Evolutionary conservation across 2,113 vertebrate genomes (phyloP).

Genomic region (Nannobrachium achirus): DNA sequence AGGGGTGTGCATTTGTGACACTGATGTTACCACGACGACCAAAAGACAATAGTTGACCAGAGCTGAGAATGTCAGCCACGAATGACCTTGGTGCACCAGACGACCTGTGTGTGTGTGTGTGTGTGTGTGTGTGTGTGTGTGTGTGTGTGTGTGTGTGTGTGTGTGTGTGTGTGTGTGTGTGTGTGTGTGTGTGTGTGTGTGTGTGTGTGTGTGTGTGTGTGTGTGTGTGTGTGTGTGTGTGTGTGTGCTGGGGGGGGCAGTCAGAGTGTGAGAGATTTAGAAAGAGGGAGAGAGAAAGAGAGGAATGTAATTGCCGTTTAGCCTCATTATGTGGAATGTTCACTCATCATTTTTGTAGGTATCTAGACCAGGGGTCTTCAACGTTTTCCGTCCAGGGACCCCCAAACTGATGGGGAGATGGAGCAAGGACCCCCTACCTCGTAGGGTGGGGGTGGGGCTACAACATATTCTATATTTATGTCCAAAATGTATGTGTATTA

Average conservation of each 20-base stretch:
- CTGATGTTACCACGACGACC: constrained; percentile 67
- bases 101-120: constrained; percentile 34
- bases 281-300: no score
- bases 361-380: no score
- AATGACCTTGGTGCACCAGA: constrained; percentile 67
- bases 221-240: background rate
- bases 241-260: background rate
- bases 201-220: background rate
- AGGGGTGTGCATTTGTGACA: constrained; percentile 49
- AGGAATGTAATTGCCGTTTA: no score
- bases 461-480: no score
- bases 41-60: constrained; percentile 75
- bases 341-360: no score
- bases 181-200: background rate
- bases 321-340: no score
- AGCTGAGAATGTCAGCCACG: constrained; percentile 65
- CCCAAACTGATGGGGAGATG: no score
- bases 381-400: no score
- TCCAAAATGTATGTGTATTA: no score
- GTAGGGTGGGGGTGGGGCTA: no score
- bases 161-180: constrained; percentile 11
- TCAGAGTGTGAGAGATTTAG: no score
- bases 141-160: constrained; percentile 9
- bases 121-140: constrained; percentile 26
- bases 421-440: no score